Conservation (phyloP, 2,888 invertebrate genomes). For the Drosophila fulvimacula region DNA sequence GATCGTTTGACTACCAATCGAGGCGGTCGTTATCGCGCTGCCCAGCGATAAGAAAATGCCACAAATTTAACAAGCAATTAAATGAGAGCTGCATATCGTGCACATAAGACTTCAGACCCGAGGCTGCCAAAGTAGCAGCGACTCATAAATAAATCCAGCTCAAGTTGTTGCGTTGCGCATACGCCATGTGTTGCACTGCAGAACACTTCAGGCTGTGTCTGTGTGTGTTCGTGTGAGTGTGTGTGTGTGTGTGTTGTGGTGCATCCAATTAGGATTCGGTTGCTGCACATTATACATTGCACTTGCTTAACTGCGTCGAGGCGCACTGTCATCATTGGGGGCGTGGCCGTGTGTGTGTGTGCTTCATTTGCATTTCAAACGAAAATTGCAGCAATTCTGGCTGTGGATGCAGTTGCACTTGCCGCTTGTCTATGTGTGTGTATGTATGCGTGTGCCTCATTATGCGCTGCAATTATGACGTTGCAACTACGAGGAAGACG, state of each 20-base stretch:
- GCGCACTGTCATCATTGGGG: slow-evolving; percentile 49
- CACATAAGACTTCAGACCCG: slow-evolving; percentile 22
- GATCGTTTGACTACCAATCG: slow-evolving; percentile 35
- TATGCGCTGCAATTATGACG: slow-evolving; percentile 79
- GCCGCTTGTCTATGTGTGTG: slow-evolving; percentile 32
- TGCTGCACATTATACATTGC: slow-evolving; percentile 62
- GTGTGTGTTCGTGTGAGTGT: slow-evolving; percentile 14
- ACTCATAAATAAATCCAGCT: slow-evolving; percentile 45
- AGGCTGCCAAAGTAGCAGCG: slow-evolving; percentile 62
- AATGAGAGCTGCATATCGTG: slow-evolving; percentile 36
- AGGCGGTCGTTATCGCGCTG: slow-evolving; percentile 31
- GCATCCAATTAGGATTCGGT: slow-evolving; percentile 71
- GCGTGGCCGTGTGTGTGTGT: slow-evolving; percentile 51
- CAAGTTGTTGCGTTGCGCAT: slow-evolving; percentile 57
- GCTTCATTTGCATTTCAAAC: slow-evolving; percentile 84
- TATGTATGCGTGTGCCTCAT: slow-evolving; percentile 60
- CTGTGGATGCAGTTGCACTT: slow-evolving; percentile 43
- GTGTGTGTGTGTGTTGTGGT: slow-evolving; percentile 42
- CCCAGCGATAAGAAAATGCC: slow-evolving; percentile 48
- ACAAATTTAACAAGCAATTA: slow-evolving; percentile 59
- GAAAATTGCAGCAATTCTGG: slow-evolving; percentile 56
- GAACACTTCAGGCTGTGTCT: slow-evolving; percentile 38
- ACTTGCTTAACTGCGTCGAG: slow-evolving; percentile 32
- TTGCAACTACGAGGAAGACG: slow-evolving; percentile 67
- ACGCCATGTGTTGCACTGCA: slow-evolving; percentile 51